A percentile compares a stretch with the other conserved stretches of the same genome.
Evolutionary conservation across 2,797 vertebrate genomes (phyloP).

Genomic region (Hypotaenidia philippensis): DNA sequence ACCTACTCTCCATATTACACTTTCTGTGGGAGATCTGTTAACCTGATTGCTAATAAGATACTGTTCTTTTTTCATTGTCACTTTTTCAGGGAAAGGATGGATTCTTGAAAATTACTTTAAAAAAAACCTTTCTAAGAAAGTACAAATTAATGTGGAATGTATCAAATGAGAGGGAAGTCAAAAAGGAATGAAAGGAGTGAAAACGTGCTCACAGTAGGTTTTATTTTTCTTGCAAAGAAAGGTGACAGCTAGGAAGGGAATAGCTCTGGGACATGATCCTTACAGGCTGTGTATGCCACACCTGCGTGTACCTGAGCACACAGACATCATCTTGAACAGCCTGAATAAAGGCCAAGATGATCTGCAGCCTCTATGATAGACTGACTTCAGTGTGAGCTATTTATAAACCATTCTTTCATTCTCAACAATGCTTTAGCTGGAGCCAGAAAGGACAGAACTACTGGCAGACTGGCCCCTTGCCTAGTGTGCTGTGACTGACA

Average conservation of each 20-base stretch:
- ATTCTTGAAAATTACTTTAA: background rate
- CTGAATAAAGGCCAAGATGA: constrained; percentile 53
- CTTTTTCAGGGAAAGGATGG: background rate
- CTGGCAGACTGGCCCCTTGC: constrained; percentile 47
- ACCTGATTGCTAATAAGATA: constrained; percentile 29
- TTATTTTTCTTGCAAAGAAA: constrained; percentile 42
- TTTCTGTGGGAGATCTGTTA: background rate
- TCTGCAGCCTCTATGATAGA: constrained; percentile 53
- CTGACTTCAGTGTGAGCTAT: constrained; percentile 49
- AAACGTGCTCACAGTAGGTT: background rate
- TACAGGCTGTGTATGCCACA: constrained; percentile 34
- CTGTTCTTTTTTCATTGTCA: constrained; percentile 31
- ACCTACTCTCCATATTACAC: background rate
- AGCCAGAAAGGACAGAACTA: constrained; percentile 56
- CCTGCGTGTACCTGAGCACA: background rate
- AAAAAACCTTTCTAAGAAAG: background rate
- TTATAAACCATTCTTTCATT: constrained; percentile 62
- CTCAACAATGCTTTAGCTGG: constrained; percentile 46
- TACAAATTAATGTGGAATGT: constrained; percentile 17
- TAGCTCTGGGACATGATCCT: constrained; percentile 54
- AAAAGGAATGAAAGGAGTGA: background rate
- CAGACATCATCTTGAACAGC: constrained; percentile 50
- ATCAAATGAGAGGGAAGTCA: background rate
- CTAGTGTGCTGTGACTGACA: constrained; percentile 62
- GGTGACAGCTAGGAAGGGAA: constrained; percentile 37